Base-by-base conservation (phyloP, 2,888 invertebrate species). In the Leucoma salicis region DNA sequence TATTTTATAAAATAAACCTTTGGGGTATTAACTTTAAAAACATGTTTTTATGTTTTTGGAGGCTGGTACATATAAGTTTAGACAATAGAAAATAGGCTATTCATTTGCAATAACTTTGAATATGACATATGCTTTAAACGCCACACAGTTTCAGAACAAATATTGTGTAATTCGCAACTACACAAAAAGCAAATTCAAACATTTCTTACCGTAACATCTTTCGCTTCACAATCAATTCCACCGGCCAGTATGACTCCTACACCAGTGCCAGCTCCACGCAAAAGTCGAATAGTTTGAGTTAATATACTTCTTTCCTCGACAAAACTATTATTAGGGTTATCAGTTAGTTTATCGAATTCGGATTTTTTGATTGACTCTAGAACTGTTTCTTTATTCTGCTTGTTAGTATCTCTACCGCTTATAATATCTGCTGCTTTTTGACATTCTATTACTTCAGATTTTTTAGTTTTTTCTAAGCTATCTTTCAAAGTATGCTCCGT, bases 231-330 rank as follows among this genome's bases (percentile, higher is more conserved):
- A 76, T 97, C 97, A 12, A 94, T 93, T 37, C 97, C 97, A 44
- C 97, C 97, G 37, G 96, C 96, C 59, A 97, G 86, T 31, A 96
- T 96, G 46, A 97, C 94, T 31, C 97, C 97, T 46, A 97, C 94
- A 67, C 95, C 95, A 14, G 95, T 72, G 34, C 82, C 87, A 49
- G 74, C 74, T 27, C 86, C 89, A 38, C 82, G 78, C 57, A 74
- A 77, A 25, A 90, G 68, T 29, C 78, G 72, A 48, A 88, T 75
- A 13, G 60, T 70, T 53, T 78, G 71, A 35, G 83, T 80, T 31
- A 70, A 53, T 39, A 67, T 57, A 53, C 76, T 77, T 5, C 38
- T 46, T 51, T 73, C 69, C 45, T 66, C 64, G 16, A 39, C 49
- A 39, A 57, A 39, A 56, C 46, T 65, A 29, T 53, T 63, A 34